Evolutionary conservation across 2,797 vertebrate species (phyloP).

Genomic region (Anguilla megastoma): DNA sequence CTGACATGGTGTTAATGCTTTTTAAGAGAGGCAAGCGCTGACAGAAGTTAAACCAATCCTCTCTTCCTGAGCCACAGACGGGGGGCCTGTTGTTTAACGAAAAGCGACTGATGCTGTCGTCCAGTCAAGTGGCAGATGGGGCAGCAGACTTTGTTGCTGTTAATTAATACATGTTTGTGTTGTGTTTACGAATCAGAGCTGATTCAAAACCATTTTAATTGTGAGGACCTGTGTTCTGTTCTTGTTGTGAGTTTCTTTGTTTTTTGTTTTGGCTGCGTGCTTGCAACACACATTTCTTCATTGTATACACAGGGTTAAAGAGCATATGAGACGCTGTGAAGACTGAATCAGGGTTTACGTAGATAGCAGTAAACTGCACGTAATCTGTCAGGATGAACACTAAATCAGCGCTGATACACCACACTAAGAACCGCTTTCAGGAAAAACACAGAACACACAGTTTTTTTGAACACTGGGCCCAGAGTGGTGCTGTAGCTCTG

Average conservation of each 20-base stretch:
- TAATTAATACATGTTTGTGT: neutral
- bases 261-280: neutral
- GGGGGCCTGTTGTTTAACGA: neutral
- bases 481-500: neutral
- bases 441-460: neutral
- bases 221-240: neutral
- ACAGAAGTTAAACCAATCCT: neutral
- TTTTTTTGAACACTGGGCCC: neutral
- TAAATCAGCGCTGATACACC: neutral
- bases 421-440: neutral
- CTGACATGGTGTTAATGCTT: neutral
- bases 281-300: neutral
- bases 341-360: neutral
- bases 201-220: neutral
- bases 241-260: neutral
- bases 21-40: neutral
- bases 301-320: neutral
- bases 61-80: neutral
- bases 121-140: neutral
- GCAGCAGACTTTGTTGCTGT: neutral
- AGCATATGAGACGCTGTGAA: neutral
- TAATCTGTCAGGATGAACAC: neutral
- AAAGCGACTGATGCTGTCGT: neutral
- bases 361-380: neutral
- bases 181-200: neutral